Percentiles rank a stretch among this genome's conserved stretches.
Conservation (phyloP, 2,797 vertebrate species). For the Xenentodon cancila region DNA sequence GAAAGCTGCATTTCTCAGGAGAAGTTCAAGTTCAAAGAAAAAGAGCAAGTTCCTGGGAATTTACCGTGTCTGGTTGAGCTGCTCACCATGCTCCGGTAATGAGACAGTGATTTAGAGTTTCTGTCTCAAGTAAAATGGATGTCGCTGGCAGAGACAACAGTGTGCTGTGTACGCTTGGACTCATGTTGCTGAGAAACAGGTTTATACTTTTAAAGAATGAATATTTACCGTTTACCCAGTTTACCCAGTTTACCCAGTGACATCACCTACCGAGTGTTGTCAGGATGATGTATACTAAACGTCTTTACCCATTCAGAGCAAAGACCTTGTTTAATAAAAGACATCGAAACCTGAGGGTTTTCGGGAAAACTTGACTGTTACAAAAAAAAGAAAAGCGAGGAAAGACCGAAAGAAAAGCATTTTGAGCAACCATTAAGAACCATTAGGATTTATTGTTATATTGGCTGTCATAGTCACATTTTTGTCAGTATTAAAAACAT, state of each 20-base stretch:
- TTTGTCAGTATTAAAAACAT: too few species aligned
- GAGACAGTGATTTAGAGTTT: constrained; percentile 59
- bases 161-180: constrained; percentile 34
- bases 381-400: not conserved
- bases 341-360: not conserved
- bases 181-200: constrained; percentile 63
- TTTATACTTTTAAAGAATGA: constrained; percentile 53
- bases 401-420: not conserved
- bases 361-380: not conserved
- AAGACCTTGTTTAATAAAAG: not conserved
- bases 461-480: too few species aligned
- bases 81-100: constrained; percentile 31
- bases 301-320: constrained; percentile 4
- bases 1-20: constrained; percentile 14
- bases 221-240: constrained; percentile 65
- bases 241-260: constrained; percentile 28
- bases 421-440: too few species aligned
- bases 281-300: constrained; percentile 47
- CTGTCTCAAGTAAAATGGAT: constrained; percentile 48
- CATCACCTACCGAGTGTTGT: constrained; percentile 63
- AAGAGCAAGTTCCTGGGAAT: constrained; percentile 33
- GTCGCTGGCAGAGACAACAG: constrained; percentile 44
- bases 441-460: too few species aligned
- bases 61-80: constrained; percentile 40
- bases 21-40: constrained; percentile 36